phyloP scores from a whole-genome alignment of 2,888 invertebrate species.

The Deilephila porcellus region DNA sequence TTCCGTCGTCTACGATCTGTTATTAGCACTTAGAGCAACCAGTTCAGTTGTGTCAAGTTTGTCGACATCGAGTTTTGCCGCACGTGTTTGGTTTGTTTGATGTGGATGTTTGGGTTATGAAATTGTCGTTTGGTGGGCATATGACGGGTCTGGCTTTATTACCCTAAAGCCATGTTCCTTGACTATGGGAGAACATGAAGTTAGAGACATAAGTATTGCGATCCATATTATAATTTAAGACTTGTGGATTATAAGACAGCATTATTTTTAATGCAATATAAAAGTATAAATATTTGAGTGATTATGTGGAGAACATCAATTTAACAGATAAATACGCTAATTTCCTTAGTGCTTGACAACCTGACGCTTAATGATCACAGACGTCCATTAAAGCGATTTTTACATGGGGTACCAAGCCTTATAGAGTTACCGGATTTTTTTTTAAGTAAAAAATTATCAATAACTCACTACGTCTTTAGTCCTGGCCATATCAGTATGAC shows the following conservation, averaged over 20 bases:
- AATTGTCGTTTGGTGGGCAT: neutral
- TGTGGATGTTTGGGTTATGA: neutral
- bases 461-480: neutral
- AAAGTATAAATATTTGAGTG: no score
- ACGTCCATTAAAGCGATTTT: no score
- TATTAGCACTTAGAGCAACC: conserved; percentile 59
- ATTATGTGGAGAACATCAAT: no score
- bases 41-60: conserved; percentile 42
- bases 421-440: neutral
- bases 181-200: neutral
- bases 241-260: no score
- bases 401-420: no score
- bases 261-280: no score
- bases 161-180: neutral
- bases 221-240: no score
- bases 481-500: neutral
- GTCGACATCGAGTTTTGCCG: conserved; percentile 35
- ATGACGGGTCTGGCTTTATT: neutral
- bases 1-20: conserved; percentile 69
- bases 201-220: no score
- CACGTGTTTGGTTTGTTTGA: conserved; percentile 33
- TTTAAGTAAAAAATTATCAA: neutral
- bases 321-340: no score
- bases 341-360: no score
- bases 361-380: no score